phyloP scores from a whole-genome alignment of 1,140 invertebrate species.

The Pachyrhynchus sulphureomaculatus region DNA sequence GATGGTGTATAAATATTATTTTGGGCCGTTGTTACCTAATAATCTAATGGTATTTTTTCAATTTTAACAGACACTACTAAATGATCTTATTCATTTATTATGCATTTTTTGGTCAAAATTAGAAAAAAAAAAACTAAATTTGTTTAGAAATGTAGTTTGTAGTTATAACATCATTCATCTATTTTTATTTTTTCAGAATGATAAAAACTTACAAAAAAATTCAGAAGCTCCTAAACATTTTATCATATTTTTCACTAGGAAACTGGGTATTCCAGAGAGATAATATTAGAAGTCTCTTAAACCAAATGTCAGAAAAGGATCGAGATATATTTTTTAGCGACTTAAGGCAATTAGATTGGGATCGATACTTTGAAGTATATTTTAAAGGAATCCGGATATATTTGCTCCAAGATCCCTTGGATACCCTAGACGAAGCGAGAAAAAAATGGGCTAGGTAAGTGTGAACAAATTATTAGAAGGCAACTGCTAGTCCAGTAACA shows the following conservation, averaged over 20 bases:
- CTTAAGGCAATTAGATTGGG: neutral
- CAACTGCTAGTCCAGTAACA: no score
- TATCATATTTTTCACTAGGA: neutral
- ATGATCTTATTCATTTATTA: no score
- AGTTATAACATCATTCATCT: no score
- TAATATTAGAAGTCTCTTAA: neutral
- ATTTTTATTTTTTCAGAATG: neutral
- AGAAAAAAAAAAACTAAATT: no score
- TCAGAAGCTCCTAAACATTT: neutral
- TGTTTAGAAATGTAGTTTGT: no score
- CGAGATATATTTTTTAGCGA: neutral
- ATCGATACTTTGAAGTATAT: neutral
- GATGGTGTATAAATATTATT: no score
- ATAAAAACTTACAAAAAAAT: neutral
- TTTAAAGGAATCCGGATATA: neutral
- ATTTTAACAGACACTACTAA: no score
- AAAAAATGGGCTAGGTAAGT: neutral
- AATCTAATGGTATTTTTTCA: no score
- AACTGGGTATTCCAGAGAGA: neutral
- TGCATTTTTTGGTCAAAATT: no score
- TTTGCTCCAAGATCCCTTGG: neutral
- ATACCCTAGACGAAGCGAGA: neutral
- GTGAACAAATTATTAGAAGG: no score
- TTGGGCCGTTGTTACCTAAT: no score
- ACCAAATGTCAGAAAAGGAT: neutral